phyloP scores from a whole-genome alignment of 2,797 vertebrate genomes.

The Acanthopagrus latus region DNA sequence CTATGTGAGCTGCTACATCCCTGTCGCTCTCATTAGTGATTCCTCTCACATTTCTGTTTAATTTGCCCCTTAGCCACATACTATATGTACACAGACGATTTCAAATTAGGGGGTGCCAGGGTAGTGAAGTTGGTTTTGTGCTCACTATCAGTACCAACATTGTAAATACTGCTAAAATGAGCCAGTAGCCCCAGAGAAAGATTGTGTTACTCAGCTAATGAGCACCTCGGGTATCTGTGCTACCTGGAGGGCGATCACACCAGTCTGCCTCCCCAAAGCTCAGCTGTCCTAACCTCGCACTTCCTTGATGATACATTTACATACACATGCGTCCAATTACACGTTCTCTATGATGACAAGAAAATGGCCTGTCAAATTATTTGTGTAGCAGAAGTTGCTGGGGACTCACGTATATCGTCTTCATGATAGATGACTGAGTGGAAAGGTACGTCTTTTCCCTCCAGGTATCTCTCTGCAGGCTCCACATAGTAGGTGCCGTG shows the following conservation, averaged over 20 bases:
- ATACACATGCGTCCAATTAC: conserved; percentile 48
- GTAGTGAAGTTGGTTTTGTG: conserved; percentile 54
- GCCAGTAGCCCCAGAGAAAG: conserved; percentile 65
- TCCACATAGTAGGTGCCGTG: conserved; percentile 96
- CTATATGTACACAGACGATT: conserved; percentile 70
- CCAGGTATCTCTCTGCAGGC: conserved; percentile 94
- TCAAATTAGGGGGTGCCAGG: conserved; percentile 57
- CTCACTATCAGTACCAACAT: conserved; percentile 54
- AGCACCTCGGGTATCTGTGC: conserved; percentile 63
- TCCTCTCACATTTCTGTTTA: conserved; percentile 63
- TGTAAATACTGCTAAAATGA: conserved; percentile 65
- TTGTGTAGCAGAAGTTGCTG: conserved; percentile 2
- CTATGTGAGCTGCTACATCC: conserved; percentile 62
- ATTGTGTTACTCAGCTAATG: conserved; percentile 76
- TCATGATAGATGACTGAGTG: conserved; percentile 99
- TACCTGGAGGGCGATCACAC: conserved; percentile 60
- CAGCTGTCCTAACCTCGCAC: conserved; percentile 54
- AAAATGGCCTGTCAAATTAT: conserved; percentile 22
- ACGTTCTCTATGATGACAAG: not conserved
- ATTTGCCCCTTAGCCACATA: conserved; percentile 64
- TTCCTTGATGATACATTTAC: conserved; percentile 53
- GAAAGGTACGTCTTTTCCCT: conserved; percentile 92
- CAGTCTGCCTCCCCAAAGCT: conserved; percentile 56
- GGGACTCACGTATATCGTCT: conserved; percentile 96
- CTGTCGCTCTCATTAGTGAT: conserved; percentile 64